These are phyloP conservation scores for Platysteira castanea DNA, from an alignment of 2,113 vertebrate genomes.

Conservation along the genomic window DNA sequence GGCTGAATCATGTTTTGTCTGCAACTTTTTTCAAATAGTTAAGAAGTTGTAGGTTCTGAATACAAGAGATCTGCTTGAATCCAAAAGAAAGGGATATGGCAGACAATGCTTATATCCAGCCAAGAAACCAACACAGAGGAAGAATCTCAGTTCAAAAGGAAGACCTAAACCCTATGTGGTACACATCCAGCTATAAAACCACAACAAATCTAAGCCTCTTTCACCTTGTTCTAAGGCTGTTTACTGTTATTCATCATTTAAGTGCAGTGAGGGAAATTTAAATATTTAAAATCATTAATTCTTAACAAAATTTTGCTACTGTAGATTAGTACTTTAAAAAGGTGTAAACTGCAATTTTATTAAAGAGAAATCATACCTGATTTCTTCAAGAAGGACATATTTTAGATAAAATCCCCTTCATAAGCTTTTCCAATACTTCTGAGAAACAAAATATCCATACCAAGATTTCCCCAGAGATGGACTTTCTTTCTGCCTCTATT, in stretches of 20 bases:
- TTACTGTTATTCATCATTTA: not conserved
- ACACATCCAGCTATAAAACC: not conserved
- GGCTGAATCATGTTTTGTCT: not conserved
- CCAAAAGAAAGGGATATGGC: not conserved
- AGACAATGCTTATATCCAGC: not conserved
- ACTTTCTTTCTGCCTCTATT: not conserved
- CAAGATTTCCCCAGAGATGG: not conserved
- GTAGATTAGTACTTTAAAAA: not conserved
- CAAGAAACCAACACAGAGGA: not conserved
- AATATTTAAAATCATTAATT: not conserved
- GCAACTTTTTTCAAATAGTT: not conserved
- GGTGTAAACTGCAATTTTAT: not conserved
- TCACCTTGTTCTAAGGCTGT: not conserved
- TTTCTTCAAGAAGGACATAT: not conserved
- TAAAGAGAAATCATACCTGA: not conserved
- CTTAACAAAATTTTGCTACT: not conserved
- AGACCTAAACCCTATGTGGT: not conserved
- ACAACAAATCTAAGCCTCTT: not conserved
- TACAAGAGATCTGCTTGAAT: not conserved
- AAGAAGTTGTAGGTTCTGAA: not conserved
- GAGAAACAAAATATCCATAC: not conserved
- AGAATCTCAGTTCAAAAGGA: not conserved
- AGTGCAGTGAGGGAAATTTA: not conserved
- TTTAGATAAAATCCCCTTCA: not conserved
- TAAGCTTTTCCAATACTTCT: not conserved